Percentiles rank a stretch among this genome's conserved stretches.
Conservation (phyloP, 2,113 vertebrate genomes). For the Engystomops pustulosus region DNA sequence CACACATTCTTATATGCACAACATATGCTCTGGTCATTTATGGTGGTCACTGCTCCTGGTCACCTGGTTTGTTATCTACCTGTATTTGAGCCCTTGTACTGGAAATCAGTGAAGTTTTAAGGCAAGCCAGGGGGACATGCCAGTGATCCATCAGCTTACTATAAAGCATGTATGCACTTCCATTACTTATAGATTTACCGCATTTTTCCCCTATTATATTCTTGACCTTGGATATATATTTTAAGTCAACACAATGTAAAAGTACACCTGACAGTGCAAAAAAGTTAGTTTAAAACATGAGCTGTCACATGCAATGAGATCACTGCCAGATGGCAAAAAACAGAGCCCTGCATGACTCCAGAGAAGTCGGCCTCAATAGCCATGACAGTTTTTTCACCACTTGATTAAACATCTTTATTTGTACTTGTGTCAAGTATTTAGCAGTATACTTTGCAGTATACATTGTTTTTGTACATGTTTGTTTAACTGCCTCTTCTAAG, state of each 20-base stretch:
- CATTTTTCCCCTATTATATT: slow-evolving; percentile 1
- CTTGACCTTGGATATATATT: slow-evolving; percentile 23
- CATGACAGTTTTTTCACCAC: neutral
- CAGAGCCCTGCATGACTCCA: slow-evolving; percentile 11
- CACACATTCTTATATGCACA: no score
- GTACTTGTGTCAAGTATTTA: slow-evolving; percentile 29
- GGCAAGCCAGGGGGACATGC: neutral
- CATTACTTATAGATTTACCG: slow-evolving; percentile 3
- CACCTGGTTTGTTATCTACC: no score
- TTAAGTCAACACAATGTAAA: neutral
- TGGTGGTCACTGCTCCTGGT: no score
- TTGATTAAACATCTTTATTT: slow-evolving; percentile 34
- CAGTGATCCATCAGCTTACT: neutral
- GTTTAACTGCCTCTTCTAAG: slow-evolving; percentile 44
- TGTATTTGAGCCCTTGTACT: neutral
- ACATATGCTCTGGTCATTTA: no score
- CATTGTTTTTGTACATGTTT: slow-evolving; percentile 45
- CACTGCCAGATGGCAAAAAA: neutral
- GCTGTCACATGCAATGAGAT: slow-evolving; percentile 10
- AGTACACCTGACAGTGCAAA: slow-evolving; percentile 17
- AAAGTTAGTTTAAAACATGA: neutral
- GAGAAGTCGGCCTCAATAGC: neutral
- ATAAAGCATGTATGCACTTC: neutral
- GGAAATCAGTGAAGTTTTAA: neutral
- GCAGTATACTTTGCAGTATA: slow-evolving; percentile 15